Evolutionary conservation across 2,888 invertebrate species (phyloP), one percentile per base, ranked within the genome.

Genomic region (Macroteleia sp.): DNA sequence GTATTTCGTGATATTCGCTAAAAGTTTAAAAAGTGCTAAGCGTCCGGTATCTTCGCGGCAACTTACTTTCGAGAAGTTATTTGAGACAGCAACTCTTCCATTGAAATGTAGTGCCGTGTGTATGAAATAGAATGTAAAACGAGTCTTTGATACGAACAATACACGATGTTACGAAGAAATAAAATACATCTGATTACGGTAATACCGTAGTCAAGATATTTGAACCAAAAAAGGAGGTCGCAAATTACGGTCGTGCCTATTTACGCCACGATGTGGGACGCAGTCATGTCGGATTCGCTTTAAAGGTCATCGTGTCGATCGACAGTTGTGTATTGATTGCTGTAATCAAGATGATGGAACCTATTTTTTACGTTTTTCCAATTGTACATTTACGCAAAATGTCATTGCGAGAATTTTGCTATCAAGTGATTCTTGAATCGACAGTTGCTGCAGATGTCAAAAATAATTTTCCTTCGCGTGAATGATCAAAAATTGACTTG

Each of bases 11-110:
- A 67, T 76, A 69, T 76, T 50, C 48, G 69, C 30, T 56, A 50
- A 62, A 76, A 76, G 69, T 76, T 76, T 64, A 69, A 76, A 75
- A 69, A 69, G 62, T 67, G 69, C 56, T 69, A 76, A 75, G 67
- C 74, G 41, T 22, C 39, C 61, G n/a, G 46, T 41, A 48, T 67
- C 67, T 41, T 48, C 46, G 67, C 52, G 20, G 66, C 67, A 46
- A 74, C 66, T 73, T 57, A 74, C 44, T 64, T 59, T 19, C 39
- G 28, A 22, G 17, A 61, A 64, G 57, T 74, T 74, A 66, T 64
- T 57, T 57, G 42, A 64, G 57, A 64, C 48, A 17, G 42, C 50
- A 42, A 41, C 54, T 50, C 59, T 34, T 69, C 48, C 44, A 46
- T 50, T 70, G 66, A 76, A 70, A 62, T 41, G 48, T 44, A 57